These are phyloP conservation scores for Chromis chromis DNA, from an alignment of 2,797 vertebrate species.

Conservation along the genomic window DNA sequence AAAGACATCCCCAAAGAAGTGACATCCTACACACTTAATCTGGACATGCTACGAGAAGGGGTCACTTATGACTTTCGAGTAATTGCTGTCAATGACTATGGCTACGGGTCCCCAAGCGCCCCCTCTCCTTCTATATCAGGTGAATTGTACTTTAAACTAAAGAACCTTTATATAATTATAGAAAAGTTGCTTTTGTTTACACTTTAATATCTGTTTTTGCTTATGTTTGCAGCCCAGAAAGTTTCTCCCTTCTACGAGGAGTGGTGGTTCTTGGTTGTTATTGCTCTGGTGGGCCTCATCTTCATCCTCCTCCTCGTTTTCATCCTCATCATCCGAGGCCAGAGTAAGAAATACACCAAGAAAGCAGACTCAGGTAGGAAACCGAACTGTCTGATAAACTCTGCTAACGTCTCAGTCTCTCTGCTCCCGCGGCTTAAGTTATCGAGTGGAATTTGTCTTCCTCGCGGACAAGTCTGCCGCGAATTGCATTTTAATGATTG, in stretches of 20 bases:
- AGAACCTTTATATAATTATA: background rate
- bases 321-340: conserved; percentile 96
- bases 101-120: conserved; percentile 94
- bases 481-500: conserved; percentile 58
- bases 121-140: conserved; percentile 97
- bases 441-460: conserved; percentile 40
- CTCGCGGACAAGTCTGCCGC: conserved; percentile 44
- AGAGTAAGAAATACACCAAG: conserved; percentile 98
- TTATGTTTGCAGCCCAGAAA: conserved; percentile 89
- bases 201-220: conserved; percentile 5
- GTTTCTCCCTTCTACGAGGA: conserved; percentile 97
- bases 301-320: conserved; percentile 98
- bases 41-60: conserved; percentile 94
- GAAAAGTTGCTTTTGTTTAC: background rate
- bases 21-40: conserved; percentile 96
- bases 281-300: conserved; percentile 96
- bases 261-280: conserved; percentile 99
- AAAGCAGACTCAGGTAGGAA: conserved; percentile 93
- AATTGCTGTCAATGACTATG: conserved; percentile 96
- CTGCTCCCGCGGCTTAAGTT: conserved; percentile 19
- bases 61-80: conserved; percentile 98
- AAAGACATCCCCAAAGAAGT: conserved; percentile 98
- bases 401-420: conserved; percentile 23
- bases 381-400: background rate
- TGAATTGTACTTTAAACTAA: conserved; percentile 52